Base-by-base conservation (phyloP, 2,888 invertebrate genomes). In the Caenorhabditis uteleia region DNA sequence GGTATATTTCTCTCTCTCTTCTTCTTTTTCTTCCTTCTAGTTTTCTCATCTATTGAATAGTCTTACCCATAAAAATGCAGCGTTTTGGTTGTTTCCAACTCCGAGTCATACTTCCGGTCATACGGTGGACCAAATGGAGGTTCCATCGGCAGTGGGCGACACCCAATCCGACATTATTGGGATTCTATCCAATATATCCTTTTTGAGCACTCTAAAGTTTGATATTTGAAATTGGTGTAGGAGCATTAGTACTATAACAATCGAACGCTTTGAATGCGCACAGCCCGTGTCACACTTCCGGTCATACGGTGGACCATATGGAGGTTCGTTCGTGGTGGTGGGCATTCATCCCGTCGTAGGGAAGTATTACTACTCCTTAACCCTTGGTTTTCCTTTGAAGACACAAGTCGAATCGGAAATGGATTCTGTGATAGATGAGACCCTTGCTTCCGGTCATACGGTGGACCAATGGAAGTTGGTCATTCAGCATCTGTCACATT, bases 391-490 rank as follows among this genome's bases (percentile, higher is more conserved):
- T 18, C 42, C 8, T 18, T 54, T 39, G 31, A 46, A 12, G n/a
- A 27, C n/a, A 31, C 2, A 25, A 3, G 34, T 40, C 14, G 23
- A 23, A 25, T 39, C 34, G 23, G 31, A 46, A 47, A 50, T 55
- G 10, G 55, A 43, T 44, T 40, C 31, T 50, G 56, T 29, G 33
- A 62, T 51, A 56, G 33, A 43, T 54, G 47, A 53, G 56, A 53
- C 57, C 64, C 64, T 64, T 57, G 64, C 64, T 66, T 60, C 66
- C 66, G 66, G 66, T 66, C 66, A 66, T 60, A 60, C 66, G 66
- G 66, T 66, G 60, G 60, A 66, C 60, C 66, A 60, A 66, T 66
- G 66, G 66, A 53, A 66, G 64, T 64, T 57, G 64, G 57, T 48
- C 53, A n/a, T 39, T 3, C 38, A 45, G 45, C 33, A 45, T 47